Conservation (phyloP, 2,113 vertebrate genomes). For the Pimephales promelas region DNA sequence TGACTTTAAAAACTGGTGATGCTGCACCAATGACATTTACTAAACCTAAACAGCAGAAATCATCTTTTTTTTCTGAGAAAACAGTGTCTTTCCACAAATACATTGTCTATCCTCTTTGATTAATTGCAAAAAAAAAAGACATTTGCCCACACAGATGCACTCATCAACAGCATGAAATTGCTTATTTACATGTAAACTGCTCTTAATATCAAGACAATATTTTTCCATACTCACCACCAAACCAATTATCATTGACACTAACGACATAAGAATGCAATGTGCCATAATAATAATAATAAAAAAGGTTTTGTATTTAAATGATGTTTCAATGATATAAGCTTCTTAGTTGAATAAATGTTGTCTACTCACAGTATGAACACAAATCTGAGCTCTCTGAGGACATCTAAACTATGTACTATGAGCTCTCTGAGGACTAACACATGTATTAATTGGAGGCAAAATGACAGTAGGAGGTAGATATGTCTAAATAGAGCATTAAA, state of each 20-base stretch:
- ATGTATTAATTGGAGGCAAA: no score
- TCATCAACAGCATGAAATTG: conserved; percentile 25
- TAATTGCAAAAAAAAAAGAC: background rate
- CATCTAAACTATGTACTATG: no score
- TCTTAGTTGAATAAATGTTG: conserved; percentile 38
- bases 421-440: no score
- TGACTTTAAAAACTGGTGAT: background rate
- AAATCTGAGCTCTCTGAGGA: background rate
- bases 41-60: background rate
- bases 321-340: conserved; percentile 45
- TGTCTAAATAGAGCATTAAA: no score
- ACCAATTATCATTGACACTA: conserved; percentile 43
- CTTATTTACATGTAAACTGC: conserved; percentile 42
- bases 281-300: background rate
- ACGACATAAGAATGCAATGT: conserved; percentile 23
- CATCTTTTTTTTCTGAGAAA: background rate
- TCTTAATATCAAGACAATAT: conserved; percentile 45
- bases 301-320: conserved; percentile 16
- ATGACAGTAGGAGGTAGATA: no score
- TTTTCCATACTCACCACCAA: conserved; percentile 52
- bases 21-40: background rate
- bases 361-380: conserved; percentile 43
- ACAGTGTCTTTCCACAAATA: background rate
- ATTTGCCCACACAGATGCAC: background rate
- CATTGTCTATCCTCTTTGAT: conserved; percentile 12